These are phyloP conservation scores for Oscheius sp. DNA, from an alignment of 2,888 invertebrate genomes.

Conservation along the genomic window DNA sequence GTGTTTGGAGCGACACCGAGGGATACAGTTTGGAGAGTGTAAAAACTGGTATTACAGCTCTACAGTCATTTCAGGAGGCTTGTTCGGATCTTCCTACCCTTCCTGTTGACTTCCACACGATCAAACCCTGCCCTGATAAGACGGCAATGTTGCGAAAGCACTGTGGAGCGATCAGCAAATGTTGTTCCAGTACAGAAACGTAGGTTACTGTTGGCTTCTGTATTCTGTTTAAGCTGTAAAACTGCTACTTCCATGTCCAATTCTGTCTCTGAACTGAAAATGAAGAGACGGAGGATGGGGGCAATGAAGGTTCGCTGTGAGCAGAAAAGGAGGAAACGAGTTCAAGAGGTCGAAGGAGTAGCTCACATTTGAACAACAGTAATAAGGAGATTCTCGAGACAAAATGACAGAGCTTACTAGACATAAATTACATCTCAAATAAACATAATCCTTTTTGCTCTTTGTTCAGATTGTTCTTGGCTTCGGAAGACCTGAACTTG, in stretches of 20 bases:
- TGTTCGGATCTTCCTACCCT: background rate
- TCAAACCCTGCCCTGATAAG: background rate
- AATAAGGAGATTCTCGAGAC: too few relatives aligned
- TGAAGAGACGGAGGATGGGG: background rate
- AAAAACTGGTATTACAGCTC: background rate
- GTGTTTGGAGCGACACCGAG: slow-evolving; percentile 4
- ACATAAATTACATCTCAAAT: too few relatives aligned
- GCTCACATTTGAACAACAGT: too few relatives aligned
- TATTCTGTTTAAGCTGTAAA: background rate
- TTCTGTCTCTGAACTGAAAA: background rate
- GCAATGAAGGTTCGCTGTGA: slow-evolving; percentile 3
- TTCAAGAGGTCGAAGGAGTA: too few relatives aligned
- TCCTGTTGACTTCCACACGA: background rate
- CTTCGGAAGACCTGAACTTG: too few relatives aligned
- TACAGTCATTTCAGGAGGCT: background rate
- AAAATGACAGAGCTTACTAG: too few relatives aligned
- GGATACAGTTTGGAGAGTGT: background rate
- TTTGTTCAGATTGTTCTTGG: too few relatives aligned
- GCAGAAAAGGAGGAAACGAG: slow-evolving; percentile 1
- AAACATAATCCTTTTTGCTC: too few relatives aligned
- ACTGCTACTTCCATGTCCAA: background rate
- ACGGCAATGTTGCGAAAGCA: background rate
- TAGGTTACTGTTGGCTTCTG: background rate
- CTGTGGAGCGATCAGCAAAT: background rate
- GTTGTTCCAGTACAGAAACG: slow-evolving; percentile 9